A percentile compares a stretch with the other conserved stretches of the same genome.
These are phyloP conservation scores for Idris sp. DNA, from an alignment of 1,140 invertebrate species.

Conservation along the genomic window DNA sequence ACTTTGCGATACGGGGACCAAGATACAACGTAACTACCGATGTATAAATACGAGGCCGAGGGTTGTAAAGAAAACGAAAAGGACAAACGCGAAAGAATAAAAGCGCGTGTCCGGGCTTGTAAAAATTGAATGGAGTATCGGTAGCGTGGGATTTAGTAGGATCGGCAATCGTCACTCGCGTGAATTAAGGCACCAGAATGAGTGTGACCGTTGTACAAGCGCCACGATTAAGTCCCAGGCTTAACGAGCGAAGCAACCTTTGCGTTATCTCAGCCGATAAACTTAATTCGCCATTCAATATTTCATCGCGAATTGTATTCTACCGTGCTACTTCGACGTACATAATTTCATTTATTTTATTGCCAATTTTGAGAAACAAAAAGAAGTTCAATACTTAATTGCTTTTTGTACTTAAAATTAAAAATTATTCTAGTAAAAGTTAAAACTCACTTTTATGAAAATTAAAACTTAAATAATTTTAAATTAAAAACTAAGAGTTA, in stretches of 20 bases:
- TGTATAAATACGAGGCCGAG: constrained; percentile 56
- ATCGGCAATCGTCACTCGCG: constrained; percentile 64
- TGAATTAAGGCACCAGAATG: constrained; percentile 73
- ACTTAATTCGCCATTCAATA: constrained; percentile 56
- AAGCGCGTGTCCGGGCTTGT: constrained; percentile 49
- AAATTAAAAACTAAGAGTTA: no score
- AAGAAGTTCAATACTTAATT: not conserved
- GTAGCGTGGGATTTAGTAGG: constrained; percentile 57
- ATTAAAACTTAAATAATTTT: no score
- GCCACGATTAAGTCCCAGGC: constrained; percentile 73
- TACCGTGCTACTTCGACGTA: constrained; percentile 12
- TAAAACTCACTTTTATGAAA: not conserved
- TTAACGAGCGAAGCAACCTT: constrained; percentile 70
- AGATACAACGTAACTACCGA: constrained; percentile 71
- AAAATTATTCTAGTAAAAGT: no score
- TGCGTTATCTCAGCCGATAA: constrained; percentile 54
- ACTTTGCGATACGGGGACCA: constrained; percentile 69
- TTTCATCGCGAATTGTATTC: constrained; percentile 44
- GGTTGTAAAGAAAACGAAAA: constrained; percentile 48
- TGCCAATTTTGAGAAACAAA: not conserved
- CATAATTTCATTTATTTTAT: constrained; percentile 25
- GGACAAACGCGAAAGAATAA: constrained; percentile 37
- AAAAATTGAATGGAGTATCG: constrained; percentile 51
- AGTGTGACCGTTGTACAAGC: constrained; percentile 72
- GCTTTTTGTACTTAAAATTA: no score